Base-by-base conservation (phyloP, 1,140 invertebrate species). In the Carposina sasakii region DNA sequence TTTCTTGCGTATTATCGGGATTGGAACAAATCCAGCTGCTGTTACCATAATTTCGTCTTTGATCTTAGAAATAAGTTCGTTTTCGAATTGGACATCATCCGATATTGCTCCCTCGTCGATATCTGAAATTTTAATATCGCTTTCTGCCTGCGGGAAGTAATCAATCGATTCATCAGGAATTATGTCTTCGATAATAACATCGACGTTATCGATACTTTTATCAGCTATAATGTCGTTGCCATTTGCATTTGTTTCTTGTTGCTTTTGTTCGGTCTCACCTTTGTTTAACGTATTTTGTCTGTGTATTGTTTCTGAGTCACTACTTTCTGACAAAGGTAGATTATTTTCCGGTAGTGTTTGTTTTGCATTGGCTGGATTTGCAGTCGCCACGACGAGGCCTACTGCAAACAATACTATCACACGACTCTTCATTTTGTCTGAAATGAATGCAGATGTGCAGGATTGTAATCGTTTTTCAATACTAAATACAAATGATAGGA, bases 21-120 rank as follows among this genome's bases (percentile, higher is more conserved):
- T 54, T 3, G 74, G 75, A 3, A 67, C 63, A 24, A 81, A 76
- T 15, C 74, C 77, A 2, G 67, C 74, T 10, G 79, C 79, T 2
- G 72, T 74, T 3, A 77, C 70, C 76, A 83, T 79, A 28, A 79
- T 72, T 66, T 83, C 76, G 33, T 72, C 61, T 20, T 74, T 53
- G 36, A 76, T 57, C 41, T 52, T 74, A 13, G 63, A 48, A 13
- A 69, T n/a, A n/a, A n/a, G n/a, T n/a, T n/a, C n/a, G n/a, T n/a
- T n/a, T n/a, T n/a, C n/a, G n/a, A n/a, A n/a, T n/a, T n/a, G n/a
- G n/a, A n/a, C n/a, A n/a, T n/a, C n/a, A n/a, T n/a, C n/a, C n/a
- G n/a, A n/a, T n/a, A n/a, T n/a, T n/a, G n/a, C n/a, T n/a, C n/a
- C n/a, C n/a, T n/a, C n/a, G n/a, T n/a, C n/a, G n/a, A n/a, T n/a